phyloP scores from a whole-genome alignment of 2,888 invertebrate genomes.

The Osmoderma eremita region DNA sequence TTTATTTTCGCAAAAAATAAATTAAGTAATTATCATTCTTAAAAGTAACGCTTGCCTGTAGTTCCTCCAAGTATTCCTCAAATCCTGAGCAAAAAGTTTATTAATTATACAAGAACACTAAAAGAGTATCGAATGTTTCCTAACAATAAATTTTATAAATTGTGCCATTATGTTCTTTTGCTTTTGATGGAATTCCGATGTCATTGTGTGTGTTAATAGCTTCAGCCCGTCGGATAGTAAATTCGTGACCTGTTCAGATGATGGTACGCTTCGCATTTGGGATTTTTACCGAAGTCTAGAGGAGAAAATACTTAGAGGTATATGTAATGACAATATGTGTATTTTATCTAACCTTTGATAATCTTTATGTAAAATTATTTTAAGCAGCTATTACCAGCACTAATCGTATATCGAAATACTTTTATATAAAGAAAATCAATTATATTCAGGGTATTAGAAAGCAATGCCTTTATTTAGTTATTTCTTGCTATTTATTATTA shows the following conservation, averaged over 20 bases:
- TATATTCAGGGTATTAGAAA: not conserved
- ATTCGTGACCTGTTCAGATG: constrained; percentile 99
- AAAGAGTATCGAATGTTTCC: too few species aligned
- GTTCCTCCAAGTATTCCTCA: constrained; percentile 28
- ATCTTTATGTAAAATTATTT: not conserved
- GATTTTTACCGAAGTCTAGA: constrained; percentile 97
- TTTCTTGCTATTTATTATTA: too few species aligned
- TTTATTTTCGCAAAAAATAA: constrained; percentile 52
- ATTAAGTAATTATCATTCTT: constrained; percentile 26
- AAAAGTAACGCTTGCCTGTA: constrained; percentile 27
- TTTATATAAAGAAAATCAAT: constrained; percentile 13
- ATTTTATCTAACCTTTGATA: constrained; percentile 18
- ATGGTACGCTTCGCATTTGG: constrained; percentile 98
- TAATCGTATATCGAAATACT: not conserved
- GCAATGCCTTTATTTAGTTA: too few species aligned
- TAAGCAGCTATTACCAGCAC: not conserved
- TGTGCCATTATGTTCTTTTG: constrained; percentile 43
- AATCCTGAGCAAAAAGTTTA: constrained; percentile 16
- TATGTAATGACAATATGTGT: constrained; percentile 45
- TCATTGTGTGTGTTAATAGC: constrained; percentile 68
- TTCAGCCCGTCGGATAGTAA: constrained; percentile 99
- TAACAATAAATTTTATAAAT: constrained; percentile 24
- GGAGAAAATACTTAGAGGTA: constrained; percentile 90
- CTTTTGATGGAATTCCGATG: constrained; percentile 42
- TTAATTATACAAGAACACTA: too few species aligned